Evolutionary conservation across 2,888 invertebrate genomes (phyloP).

Genomic region (Apeira syringaria): DNA sequence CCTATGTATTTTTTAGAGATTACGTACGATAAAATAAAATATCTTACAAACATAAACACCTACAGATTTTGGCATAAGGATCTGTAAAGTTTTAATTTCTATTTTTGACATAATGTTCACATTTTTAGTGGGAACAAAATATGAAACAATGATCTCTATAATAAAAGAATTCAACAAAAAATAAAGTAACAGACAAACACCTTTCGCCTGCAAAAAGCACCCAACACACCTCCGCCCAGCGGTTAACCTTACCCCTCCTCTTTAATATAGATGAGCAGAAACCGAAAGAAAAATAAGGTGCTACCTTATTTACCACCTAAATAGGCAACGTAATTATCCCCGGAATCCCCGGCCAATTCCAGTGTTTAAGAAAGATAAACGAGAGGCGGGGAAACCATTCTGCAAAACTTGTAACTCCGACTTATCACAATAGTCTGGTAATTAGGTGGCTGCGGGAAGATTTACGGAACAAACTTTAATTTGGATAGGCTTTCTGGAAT

Average conservation of each 20-base stretch:
- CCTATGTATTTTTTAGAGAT: too few species aligned
- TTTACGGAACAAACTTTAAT: constrained; percentile 47
- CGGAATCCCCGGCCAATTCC: constrained; percentile 73
- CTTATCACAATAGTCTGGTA: constrained; percentile 54
- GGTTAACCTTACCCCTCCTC: constrained; percentile 29
- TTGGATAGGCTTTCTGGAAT: not conserved
- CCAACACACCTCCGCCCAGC: constrained; percentile 8
- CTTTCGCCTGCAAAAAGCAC: constrained; percentile 16
- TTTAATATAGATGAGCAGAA: constrained; percentile 38
- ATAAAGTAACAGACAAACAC: constrained; percentile 19
- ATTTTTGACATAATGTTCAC: too few species aligned
- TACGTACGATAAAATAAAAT: too few species aligned
- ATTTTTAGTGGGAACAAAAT: too few species aligned
- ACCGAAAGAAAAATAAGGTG: constrained; percentile 52
- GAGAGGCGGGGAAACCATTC: constrained; percentile 71
- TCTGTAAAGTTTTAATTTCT: too few species aligned
- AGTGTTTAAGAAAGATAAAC: constrained; percentile 82
- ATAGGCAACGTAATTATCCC: constrained; percentile 76
- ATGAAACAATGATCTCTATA: too few species aligned
- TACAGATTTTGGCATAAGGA: too few species aligned
- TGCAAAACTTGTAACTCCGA: constrained; percentile 64
- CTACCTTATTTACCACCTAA: constrained; percentile 59
- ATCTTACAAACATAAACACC: too few species aligned
- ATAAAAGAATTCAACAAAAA: constrained; percentile 10
- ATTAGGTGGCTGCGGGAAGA: constrained; percentile 50